Evolutionary conservation across 1,140 invertebrate genomes (phyloP).

Genomic region (Drosophila ercepeae): DNA sequence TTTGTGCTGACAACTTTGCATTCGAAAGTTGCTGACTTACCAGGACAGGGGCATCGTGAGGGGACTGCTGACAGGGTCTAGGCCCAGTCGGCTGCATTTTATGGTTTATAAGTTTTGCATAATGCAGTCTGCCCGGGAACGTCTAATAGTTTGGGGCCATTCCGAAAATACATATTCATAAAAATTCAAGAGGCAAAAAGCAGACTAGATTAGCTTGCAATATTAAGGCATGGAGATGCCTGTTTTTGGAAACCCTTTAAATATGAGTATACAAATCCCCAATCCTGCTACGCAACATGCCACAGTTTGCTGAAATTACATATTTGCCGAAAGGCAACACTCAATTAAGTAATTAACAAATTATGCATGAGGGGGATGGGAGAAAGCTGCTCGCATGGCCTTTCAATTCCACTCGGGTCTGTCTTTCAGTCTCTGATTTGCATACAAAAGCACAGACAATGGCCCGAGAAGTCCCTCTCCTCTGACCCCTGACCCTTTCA

Average conservation of each 20-base stretch:
- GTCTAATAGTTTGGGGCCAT: conserved; percentile 56
- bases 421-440: conserved; percentile 42
- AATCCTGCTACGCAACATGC: neutral
- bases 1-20: conserved; percentile 58
- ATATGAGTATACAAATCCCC: neutral
- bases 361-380: conserved; percentile 39
- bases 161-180: conserved; percentile 9
- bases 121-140: conserved; percentile 43
- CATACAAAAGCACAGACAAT: conserved; percentile 66
- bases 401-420: conserved; percentile 32
- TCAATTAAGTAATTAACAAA: conserved; percentile 80
- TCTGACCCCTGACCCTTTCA: neutral
- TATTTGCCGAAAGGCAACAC: conserved; percentile 64
- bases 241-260: neutral
- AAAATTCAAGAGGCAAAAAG: neutral
- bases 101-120: conserved; percentile 59
- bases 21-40: conserved; percentile 52
- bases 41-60: neutral
- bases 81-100: conserved; percentile 51
- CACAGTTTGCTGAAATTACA: conserved; percentile 36
- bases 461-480: neutral
- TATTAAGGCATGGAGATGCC: neutral
- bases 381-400: neutral
- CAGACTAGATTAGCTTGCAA: neutral
- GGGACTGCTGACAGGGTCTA: conserved; percentile 6